phyloP scores from a whole-genome alignment of 2,888 invertebrate genomes.

The Arge pagana region DNA sequence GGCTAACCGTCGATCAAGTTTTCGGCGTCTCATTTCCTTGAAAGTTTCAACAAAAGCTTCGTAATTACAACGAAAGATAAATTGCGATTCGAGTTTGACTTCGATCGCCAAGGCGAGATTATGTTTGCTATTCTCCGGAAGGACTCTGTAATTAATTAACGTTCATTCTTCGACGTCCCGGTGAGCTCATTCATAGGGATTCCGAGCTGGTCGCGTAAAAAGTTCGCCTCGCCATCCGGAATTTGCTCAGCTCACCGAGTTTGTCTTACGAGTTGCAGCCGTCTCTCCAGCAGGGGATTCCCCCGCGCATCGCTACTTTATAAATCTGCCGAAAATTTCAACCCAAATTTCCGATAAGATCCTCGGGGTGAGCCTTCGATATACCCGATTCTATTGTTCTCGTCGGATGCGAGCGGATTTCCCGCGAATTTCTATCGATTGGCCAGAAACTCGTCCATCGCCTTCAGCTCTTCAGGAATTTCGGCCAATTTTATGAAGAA shows the following conservation, averaged over 20 bases:
- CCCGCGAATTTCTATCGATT: no score
- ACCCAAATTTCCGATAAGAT: no score
- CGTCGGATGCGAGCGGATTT: no score
- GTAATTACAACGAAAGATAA: slow-evolving; percentile 23
- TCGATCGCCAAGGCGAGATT: slow-evolving; percentile 16
- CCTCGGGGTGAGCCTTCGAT: no score
- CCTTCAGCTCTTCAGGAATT: no score
- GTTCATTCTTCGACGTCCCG: slow-evolving; percentile 20
- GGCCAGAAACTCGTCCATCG: no score
- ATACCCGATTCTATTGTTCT: no score
- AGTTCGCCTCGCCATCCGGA: slow-evolving; percentile 12
- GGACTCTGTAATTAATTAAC: slow-evolving; percentile 21
- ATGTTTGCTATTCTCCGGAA: slow-evolving; percentile 18
- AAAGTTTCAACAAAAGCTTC: slow-evolving; percentile 19
- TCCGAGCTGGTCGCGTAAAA: slow-evolving; percentile 16
- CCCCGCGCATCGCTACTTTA: no score
- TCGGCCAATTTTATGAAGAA: no score
- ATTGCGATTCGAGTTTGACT: slow-evolving; percentile 21
- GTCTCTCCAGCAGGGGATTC: slow-evolving; percentile 2
- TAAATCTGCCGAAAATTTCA: no score
- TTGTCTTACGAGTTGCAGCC: slow-evolving; percentile 11
- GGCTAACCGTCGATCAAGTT: slow-evolving; percentile 16
- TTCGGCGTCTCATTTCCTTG: slow-evolving; percentile 15
- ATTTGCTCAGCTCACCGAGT: slow-evolving; percentile 11
- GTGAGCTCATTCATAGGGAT: slow-evolving; percentile 21